Conservation (phyloP, 2,113 vertebrate species). For the Andinoacara biseriatus region DNA sequence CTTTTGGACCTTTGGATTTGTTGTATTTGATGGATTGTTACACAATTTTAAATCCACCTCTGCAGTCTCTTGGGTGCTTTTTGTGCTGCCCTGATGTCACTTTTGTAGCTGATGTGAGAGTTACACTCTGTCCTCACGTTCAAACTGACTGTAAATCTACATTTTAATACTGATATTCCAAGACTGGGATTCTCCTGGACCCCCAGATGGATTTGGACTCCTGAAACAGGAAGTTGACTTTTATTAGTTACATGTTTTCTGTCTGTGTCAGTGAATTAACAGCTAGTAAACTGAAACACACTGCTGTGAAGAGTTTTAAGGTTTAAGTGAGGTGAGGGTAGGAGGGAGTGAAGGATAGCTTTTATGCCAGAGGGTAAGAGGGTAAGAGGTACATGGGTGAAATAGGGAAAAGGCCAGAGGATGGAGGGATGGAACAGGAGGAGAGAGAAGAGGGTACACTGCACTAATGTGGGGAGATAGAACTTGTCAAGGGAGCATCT, state of each 20-base stretch:
- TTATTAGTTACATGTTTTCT: background rate
- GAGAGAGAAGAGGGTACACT: conserved; percentile 16
- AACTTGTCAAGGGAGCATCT: conserved; percentile 63
- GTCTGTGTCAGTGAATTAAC: background rate
- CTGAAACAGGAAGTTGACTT: background rate
- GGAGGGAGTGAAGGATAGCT: background rate
- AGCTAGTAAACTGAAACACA: background rate
- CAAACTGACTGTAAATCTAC: background rate
- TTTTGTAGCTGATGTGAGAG: background rate
- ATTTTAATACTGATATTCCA: no score
- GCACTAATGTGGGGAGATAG: conserved; percentile 69
- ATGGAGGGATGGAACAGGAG: conserved; percentile 13
- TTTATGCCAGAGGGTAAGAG: conserved; percentile 4
- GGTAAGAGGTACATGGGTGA: conserved; percentile 17
- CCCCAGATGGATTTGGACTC: background rate
- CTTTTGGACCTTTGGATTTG: no score
- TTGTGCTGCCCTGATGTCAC: background rate
- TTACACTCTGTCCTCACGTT: background rate
- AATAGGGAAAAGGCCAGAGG: conserved; percentile 6
- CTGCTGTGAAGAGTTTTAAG: background rate
- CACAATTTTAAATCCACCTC: background rate
- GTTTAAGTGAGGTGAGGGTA: background rate
- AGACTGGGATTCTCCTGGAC: no score
- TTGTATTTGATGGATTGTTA: background rate
- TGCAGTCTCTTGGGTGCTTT: background rate